Conservation (phyloP, 2,888 invertebrate species). For the Monoplex corrugatus region DNA sequence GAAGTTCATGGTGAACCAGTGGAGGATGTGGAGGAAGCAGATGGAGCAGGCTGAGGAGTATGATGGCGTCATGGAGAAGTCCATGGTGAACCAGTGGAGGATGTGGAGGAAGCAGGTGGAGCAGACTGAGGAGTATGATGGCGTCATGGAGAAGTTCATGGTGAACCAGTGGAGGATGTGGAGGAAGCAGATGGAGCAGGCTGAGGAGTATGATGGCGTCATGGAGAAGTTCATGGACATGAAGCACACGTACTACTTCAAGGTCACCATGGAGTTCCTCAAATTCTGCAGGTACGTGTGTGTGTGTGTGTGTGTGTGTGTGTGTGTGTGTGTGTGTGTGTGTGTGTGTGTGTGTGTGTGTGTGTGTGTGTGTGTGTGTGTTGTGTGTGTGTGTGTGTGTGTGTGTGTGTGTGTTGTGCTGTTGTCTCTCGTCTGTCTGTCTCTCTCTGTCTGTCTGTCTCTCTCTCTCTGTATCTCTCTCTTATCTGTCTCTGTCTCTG, state of each 20-base stretch:
- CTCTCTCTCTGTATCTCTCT: too few relatives aligned
- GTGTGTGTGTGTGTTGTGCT: too few relatives aligned
- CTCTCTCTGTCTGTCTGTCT: too few relatives aligned
- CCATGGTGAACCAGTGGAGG: conserved; percentile 48
- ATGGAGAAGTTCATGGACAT: conserved; percentile 39
- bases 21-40: conserved; percentile 46
- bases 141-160: conserved; percentile 35
- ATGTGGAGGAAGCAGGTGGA: conserved; percentile 44
- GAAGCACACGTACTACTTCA: conserved; percentile 46
- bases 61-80: conserved; percentile 28
- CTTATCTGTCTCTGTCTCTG: too few relatives aligned
- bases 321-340: neutral
- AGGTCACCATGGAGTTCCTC: conserved; percentile 47
- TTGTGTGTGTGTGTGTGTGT: too few relatives aligned
- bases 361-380: too few relatives aligned
- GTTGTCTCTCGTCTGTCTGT: too few relatives aligned
- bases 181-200: conserved; percentile 26
- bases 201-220: conserved; percentile 31
- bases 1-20: conserved; percentile 42
- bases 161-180: conserved; percentile 50
- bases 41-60: conserved; percentile 35
- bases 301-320: neutral
- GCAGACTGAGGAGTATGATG: conserved; percentile 36
- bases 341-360: neutral
- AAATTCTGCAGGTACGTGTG: conserved; percentile 44